Evolutionary conservation across 2,888 invertebrate genomes (phyloP), one percentile per base, ranked within the genome.

Genomic region (Serripes groenlandicus): DNA sequence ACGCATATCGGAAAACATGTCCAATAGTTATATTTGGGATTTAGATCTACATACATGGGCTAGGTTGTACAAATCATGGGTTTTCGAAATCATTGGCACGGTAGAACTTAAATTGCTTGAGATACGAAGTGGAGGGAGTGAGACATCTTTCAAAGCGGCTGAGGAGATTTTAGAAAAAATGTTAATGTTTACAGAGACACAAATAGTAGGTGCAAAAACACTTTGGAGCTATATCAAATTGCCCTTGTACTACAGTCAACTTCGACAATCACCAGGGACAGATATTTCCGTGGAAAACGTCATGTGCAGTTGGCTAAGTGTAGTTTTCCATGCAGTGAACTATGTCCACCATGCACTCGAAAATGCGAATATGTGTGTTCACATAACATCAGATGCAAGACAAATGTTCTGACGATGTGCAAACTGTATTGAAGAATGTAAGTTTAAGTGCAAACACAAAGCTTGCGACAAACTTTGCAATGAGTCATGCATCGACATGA

Each of bases 321-420:
- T 83, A 75, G 77, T 42, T 88, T 88, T 34, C 77, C 81, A 3
- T 95, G 95, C 84, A 82, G 91, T 49, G 90, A 92, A 58, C 72
- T 81, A 34, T 95, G 95, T 85, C 92, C 92, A 28, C 95, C 94
- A 0, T 95, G 94, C 81, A 72, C 89, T 35, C 73, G 87, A 58
- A 78, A 83, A 42, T 95, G 95, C 94, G 88, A 90, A 66, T 92
- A 89, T 70, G 68, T 81, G 28, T 94, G 94, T 75, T 52, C 75
- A 0, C 94, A 94, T 87, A 90, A 89, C 60, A 26, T 74, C 3
- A 72, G 37, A 35, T 94, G 94, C 77, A 78, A 75, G 0, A 88
- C 88, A 21, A 77, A 49, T 49, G 94, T 94, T 87, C 91, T 92
- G 26, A 21, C 85, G 85, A 4, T 94, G 94, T 81, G 75, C 75